Conservation (phyloP, 2,888 invertebrate genomes). For the Campoplex nolae region DNA sequence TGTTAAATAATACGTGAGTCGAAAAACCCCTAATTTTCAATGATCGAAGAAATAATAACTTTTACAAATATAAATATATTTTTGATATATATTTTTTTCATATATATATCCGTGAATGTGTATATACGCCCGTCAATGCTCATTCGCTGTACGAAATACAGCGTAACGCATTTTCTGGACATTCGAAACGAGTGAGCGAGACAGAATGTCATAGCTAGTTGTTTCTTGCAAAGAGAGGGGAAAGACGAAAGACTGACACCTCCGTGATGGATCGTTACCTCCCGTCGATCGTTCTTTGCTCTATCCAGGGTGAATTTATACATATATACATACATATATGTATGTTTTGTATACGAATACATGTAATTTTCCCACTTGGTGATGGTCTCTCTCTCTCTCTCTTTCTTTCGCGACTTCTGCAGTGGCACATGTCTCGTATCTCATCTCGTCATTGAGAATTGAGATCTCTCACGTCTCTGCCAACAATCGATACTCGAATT, state of each 20-base stretch:
- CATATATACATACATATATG: slow-evolving; percentile 41
- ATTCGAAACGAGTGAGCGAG: slow-evolving; percentile 74
- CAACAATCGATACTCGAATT: not conserved
- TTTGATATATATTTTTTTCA: not conserved
- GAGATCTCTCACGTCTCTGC: slow-evolving; percentile 31
- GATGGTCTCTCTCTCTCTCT: slow-evolving; percentile 32
- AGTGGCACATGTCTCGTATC: slow-evolving; percentile 57
- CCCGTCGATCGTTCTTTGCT: slow-evolving; percentile 79
- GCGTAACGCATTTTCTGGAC: slow-evolving; percentile 64
- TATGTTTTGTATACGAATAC: slow-evolving; percentile 31
- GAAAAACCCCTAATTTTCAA: no score
- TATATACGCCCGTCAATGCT: slow-evolving; percentile 5
- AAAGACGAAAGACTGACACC: slow-evolving; percentile 81
- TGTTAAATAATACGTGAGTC: no score
- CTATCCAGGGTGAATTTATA: slow-evolving; percentile 48
- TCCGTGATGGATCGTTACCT: slow-evolving; percentile 83
- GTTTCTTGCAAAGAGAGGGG: slow-evolving; percentile 80
- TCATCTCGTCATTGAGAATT: slow-evolving; percentile 45
- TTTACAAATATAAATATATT: not conserved
- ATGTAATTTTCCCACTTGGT: slow-evolving; percentile 35
- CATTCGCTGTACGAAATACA: slow-evolving; percentile 68
- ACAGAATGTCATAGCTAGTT: slow-evolving; percentile 83
- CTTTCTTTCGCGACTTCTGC: slow-evolving; percentile 57
- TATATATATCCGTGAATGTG: not conserved
- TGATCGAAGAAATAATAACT: no score